These are phyloP conservation scores for Drosophila flavopinicola DNA, from an alignment of 2,888 invertebrate species.

Conservation along the genomic window DNA sequence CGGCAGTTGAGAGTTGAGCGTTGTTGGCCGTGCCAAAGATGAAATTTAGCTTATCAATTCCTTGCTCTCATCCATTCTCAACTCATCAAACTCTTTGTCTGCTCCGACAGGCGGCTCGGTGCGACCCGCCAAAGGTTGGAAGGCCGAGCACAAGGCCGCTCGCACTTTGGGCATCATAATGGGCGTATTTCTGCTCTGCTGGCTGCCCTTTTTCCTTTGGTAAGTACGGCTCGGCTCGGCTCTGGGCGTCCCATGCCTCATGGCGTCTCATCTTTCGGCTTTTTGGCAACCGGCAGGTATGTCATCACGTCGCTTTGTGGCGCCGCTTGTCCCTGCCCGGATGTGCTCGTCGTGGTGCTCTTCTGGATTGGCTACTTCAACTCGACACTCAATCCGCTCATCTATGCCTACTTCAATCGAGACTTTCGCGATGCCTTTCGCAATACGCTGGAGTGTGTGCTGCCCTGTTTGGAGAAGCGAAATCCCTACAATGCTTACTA, in stretches of 20 bases:
- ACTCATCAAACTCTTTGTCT: constrained; percentile 57
- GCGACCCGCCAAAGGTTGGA: constrained; percentile 92
- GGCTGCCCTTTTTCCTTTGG: constrained; percentile 98
- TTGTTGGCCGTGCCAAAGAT: constrained; percentile 36
- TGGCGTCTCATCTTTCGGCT: constrained; percentile 8
- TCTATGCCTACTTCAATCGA: constrained; percentile 97
- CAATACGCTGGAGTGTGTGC: constrained; percentile 93
- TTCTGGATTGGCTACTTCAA: constrained; percentile 99
- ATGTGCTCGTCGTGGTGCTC: constrained; percentile 93
- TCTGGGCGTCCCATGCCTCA: neutral
- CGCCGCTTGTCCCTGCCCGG: constrained; percentile 92
- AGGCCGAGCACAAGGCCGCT: constrained; percentile 96
- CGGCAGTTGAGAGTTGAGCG: neutral
- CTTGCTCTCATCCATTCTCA: constrained; percentile 40
- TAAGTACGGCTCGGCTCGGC: constrained; percentile 82
- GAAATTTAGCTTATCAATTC: constrained; percentile 60
- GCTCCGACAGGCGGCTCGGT: constrained; percentile 85
- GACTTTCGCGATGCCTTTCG: constrained; percentile 98
- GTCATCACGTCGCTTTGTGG: constrained; percentile 93
- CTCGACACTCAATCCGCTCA: constrained; percentile 96
- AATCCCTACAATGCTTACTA: constrained; percentile 85
- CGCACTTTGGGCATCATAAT: constrained; percentile 98
- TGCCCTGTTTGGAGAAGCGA: constrained; percentile 89
- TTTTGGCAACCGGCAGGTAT: constrained; percentile 87
- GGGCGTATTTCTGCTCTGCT: constrained; percentile 97